Evolutionary conservation across 1,140 invertebrate species (phyloP), one percentile per base, ranked within the genome.

Genomic region (Cotesia vestalis): DNA sequence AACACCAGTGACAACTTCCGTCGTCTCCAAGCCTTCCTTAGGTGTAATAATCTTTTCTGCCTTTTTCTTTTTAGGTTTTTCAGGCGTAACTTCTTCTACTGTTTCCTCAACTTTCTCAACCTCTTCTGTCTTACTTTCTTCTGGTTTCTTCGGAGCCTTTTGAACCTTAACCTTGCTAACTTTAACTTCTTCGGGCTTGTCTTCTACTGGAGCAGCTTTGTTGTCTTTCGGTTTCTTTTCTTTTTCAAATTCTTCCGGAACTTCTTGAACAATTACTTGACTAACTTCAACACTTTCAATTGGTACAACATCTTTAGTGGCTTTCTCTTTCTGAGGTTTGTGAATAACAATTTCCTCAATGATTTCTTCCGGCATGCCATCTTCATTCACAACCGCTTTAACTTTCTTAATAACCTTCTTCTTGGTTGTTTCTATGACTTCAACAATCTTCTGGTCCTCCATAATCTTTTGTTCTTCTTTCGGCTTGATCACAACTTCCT

Each of bases 401-500:
- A 78, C 72, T 38, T 71, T 76, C 57, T 79, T 77, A n/a, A 74
- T 74, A 0, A 74, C 64, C 71, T 78, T 75, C 71, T 68, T 69
- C 52, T 64, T 59, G 51, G 71, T 61, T 11, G 72, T 77, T 69
- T 73, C 76, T 3, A 52, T 66, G 17, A 78, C 59, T 74, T 77
- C 74, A 38, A 77, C 55, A 17, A 77, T 75, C 52, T 77, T 53
- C 72, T 74, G 78, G 55, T 79, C 78, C 27, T 76, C 72, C 51
- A 67, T 77, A 1, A 66, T 66, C 52, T 76, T 69, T 34, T 68
- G 67, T 4, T 76, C 72, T 70, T 80, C 78, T 8, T 71, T 59
- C 34, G 27, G 73, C 6, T 78, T 70, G 3, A 46, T 20, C 17
- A 71, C 66, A 3, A 75, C 66, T 14, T 78, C 75, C 69, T 78